These are phyloP conservation scores for Hyposmocoma kahamanoa DNA, from an alignment of 1,140 invertebrate species.

Conservation along the genomic window DNA sequence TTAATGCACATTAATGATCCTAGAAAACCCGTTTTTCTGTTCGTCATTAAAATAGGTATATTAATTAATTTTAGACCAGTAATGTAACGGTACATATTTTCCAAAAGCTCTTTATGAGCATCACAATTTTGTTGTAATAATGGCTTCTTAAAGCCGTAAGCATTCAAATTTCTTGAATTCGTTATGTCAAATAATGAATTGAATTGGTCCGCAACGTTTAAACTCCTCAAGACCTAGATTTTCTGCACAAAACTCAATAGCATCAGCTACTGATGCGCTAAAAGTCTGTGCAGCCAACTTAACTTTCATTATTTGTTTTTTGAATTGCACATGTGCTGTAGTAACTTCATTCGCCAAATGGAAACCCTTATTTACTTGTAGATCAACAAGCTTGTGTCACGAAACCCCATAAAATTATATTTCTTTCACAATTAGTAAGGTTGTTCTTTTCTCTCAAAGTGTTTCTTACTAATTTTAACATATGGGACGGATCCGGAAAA, in stretches of 20 bases:
- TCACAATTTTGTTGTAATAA: constrained; percentile 1
- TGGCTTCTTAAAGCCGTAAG: constrained; percentile 22
- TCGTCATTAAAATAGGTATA: neutral
- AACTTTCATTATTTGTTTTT: constrained; percentile 17
- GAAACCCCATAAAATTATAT: constrained; percentile 2
- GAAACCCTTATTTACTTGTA: constrained; percentile 9
- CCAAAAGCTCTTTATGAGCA: neutral
- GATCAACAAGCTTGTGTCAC: neutral
- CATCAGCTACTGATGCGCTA: constrained; percentile 21
- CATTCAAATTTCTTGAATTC: constrained; percentile 20
- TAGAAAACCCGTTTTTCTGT: constrained; percentile 6
- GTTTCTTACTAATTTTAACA: constrained; percentile 25
- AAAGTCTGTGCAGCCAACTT: constrained; percentile 25
- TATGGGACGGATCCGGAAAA: constrained; percentile 22
- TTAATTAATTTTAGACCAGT: neutral
- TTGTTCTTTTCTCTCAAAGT: constrained; percentile 10
- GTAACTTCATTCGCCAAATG: constrained; percentile 10
- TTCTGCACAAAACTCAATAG: constrained; percentile 14
- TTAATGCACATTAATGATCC: constrained; percentile 6
- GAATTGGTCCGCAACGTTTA: constrained; percentile 14
- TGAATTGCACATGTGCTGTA: constrained; percentile 7
- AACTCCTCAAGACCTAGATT: constrained; percentile 15
- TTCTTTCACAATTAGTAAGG: neutral
- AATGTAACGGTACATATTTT: constrained; percentile 3
- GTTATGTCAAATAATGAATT: constrained; percentile 28